Evolutionary conservation across 2,113 vertebrate species (phyloP), one percentile per base, ranked within the genome.

Genomic region (Lipotes vexillifer): DNA sequence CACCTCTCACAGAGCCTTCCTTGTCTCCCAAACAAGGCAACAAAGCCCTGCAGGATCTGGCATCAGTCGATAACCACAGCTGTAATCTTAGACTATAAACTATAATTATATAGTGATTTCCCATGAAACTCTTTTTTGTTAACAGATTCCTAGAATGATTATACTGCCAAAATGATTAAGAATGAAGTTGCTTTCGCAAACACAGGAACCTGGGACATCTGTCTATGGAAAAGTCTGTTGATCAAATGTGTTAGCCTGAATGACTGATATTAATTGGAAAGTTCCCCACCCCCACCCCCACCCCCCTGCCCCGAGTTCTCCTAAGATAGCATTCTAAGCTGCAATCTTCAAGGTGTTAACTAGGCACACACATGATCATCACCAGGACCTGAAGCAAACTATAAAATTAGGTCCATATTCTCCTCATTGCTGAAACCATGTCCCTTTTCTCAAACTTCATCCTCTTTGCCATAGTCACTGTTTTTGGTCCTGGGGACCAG

Each of bases 281-380:
- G 10, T 6, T n/a, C 20, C 23, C 23, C 57, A 23, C 0, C 4
- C 3, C 49, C 1, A 0, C 21, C 0, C 41, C 41, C 41, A 15
- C 0, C 46, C 2, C 46, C 10, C 0, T 14, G 0, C 20, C 49
- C 46, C 36, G 21, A 61, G 33, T 68, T 75, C 29, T 77, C 49
- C 77, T 77, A 75, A 82, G 77, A 41, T 12, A 72, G 44, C 52
- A 27, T 68, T 83, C 33, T 49, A 21, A 69, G 68, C 49, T 68
- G 8, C 23, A 29, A 52, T n/a, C 33, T 21, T 84, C 29, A 78
- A 29, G 69, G 27, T 84, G n/a, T 83, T 83, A 77, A 69, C 41
- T 36, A 38, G 38, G 63, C 20, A 68, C 36, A 49, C 52, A 49
- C 49, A 8, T 3, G 33, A 69, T 80, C 71, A 69, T 61, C 38